Percentiles rank a stretch among this genome's conserved stretches.
These are phyloP conservation scores for Trachymyrmex septentrionalis DNA, from an alignment of 1,140 invertebrate genomes.

Conservation along the genomic window DNA sequence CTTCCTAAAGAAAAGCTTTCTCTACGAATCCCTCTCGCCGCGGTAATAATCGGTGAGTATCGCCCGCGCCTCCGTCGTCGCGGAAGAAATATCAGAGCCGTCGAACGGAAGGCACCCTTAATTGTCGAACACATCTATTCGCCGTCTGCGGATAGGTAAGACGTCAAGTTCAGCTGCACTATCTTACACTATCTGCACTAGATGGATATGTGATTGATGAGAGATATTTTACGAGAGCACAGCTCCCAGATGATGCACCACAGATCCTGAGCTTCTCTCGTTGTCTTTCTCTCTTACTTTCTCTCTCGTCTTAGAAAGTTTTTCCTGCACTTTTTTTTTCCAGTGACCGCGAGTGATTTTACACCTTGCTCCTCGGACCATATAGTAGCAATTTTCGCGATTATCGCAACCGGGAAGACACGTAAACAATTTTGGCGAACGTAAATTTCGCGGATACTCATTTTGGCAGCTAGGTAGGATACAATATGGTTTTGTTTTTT, in stretches of 20 bases:
- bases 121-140: background rate
- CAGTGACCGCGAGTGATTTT: background rate
- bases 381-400: background rate
- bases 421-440: background rate
- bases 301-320: slow-evolving; percentile 28
- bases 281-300: background rate
- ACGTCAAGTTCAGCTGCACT: background rate
- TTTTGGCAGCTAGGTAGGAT: slow-evolving; percentile 3
- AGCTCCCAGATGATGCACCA: background rate
- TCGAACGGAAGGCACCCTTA: background rate
- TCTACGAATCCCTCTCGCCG: background rate
- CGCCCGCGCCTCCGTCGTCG: background rate
- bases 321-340: slow-evolving; percentile 7
- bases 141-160: slow-evolving; percentile 19
- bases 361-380: background rate
- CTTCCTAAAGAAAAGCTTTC: background rate
- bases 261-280: background rate
- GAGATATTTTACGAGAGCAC: no score
- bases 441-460: background rate
- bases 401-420: background rate
- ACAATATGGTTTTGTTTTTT: slow-evolving; percentile 13
- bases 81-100: background rate
- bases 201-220: background rate
- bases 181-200: background rate
- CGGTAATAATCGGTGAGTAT: background rate